phyloP scores from a whole-genome alignment of 1,140 invertebrate species.

The Penaeus chinensis region DNA sequence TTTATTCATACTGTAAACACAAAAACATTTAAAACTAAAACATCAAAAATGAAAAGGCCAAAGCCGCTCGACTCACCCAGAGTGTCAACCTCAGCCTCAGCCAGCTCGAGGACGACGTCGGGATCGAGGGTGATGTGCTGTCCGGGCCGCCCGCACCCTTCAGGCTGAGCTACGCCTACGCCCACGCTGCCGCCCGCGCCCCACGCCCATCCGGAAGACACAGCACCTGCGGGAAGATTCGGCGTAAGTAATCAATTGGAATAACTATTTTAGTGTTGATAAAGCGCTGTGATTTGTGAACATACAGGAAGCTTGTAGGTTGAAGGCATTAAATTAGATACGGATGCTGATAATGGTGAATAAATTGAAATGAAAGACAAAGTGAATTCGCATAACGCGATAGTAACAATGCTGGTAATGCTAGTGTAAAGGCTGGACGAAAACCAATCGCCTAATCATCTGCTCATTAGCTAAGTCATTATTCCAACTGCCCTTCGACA shows the following conservation, averaged over 20 bases:
- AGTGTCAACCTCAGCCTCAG: constrained; percentile 9
- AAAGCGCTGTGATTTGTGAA: background rate
- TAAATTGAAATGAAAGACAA: background rate
- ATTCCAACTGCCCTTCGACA: background rate
- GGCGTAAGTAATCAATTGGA: background rate
- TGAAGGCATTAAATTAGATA: background rate
- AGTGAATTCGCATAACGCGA: too few relatives aligned
- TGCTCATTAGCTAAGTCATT: background rate
- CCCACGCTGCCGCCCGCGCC: constrained; percentile 38
- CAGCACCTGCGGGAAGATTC: background rate
- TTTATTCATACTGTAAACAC: background rate
- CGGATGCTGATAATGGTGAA: background rate
- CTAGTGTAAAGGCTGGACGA: background rate
- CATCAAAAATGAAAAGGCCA: background rate
- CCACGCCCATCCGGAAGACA: constrained; percentile 27
- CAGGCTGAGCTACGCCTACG: constrained; percentile 38
- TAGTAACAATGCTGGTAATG: background rate
- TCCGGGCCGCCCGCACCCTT: constrained; percentile 42
- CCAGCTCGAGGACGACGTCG: constrained; percentile 20
- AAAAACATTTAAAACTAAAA: background rate
- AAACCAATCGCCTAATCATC: background rate
- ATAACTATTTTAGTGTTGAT: background rate
- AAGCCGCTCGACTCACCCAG: constrained; percentile 9
- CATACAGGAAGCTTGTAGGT: background rate
- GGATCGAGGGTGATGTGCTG: constrained; percentile 46